Base-by-base conservation (phyloP, 2,797 vertebrate species). In the Cossypha dichroa region DNA sequence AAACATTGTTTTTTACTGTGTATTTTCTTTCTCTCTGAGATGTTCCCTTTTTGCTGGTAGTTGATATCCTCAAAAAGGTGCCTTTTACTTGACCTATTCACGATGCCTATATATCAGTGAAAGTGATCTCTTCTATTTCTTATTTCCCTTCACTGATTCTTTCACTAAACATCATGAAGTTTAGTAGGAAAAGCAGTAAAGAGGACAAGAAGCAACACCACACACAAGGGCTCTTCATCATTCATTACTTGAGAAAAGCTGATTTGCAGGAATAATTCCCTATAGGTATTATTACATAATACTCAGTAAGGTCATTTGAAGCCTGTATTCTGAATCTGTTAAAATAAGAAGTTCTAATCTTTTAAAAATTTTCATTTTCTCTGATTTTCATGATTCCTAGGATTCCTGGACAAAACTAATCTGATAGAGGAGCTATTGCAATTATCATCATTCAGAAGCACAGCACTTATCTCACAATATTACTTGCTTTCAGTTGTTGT, bases 161-260 rank as follows among this genome's bases (percentile, higher is more conserved):
- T 90, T 54, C 49, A 58, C 15, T 48, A 88, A 85, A 77, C 2
- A 36, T 28, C 40, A 67, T 4, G 34, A 75, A 83, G 25, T 64
- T 63, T 21, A 36, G 33, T 15, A 41, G 45, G 46, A 93, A 93
- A 77, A 74, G 11, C 69, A 88, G 54, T 33, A 91, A 77, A 79
- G 52, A 84, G 41, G 11, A 67, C 46, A 88, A 82, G 77, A 69
- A 58, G 51, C 51, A 82, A 63, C 59, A 56, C 15, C 43, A 58
- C 28, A 45, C 17, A 49, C 54, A 88, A 85, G 60, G 21, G 11
- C 33, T 94, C 34, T 67, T 93, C 60, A n/a, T 64, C 74, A 74
- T 46, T 82, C 49, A 20, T 77, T 88, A 77, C 73, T 83, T 70
- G 64, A 88, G 68, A 85, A 95, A 96, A 96, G 76, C 76, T 96